Evolutionary conservation across 2,888 invertebrate genomes (phyloP), one percentile per base, ranked within the genome.

Genomic region (Gonocerus acuteangulatus): DNA sequence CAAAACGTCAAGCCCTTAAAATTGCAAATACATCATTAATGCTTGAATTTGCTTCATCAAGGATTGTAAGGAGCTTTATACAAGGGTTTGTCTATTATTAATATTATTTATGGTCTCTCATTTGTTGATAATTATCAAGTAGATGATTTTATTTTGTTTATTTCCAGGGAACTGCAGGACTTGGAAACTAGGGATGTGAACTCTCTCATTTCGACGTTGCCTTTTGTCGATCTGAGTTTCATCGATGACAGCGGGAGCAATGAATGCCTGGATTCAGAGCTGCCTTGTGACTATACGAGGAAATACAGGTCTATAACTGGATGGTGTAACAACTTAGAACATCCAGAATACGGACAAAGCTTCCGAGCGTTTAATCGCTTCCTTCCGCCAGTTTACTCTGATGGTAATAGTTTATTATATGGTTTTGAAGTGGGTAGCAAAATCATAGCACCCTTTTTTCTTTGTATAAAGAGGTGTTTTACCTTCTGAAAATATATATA

Each of bases 321-420:
- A 16, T 77, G 76, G 76, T 78, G 77, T 63, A 78, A 78, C 67
- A 77, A 77, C 67, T 70, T 78, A n/a, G 71, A 72, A 42, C 70
- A 72, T 63, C 76, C 77, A 1, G 71, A 73, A 32, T 70, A 69
- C 59, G 77, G 77, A 22, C 76, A 76, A 66, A 73, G 74, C 44
- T 71, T 77, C 65, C 68, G 73, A 13, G 72, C 74, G 2, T 75
- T 76, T 60, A 71, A 71, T 9, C 67, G 77, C 27, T 68, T 77
- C 6, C 66, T 76, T 27, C 72, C 75, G 13, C 73, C 77, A 0
- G 69, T 68, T 2, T 77, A 77, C 64, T 71, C 74, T 16, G 77
- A 77, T 66, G 76, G 76, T 68, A 54, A 62, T 61, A 11, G 15
- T n/a, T 49, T 39, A 22, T 13, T 44, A 44, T 44, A n/a, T n/a